Evolutionary conservation across 2,113 vertebrate genomes (phyloP).

Genomic region (Ictidomys tridecemlineatus): DNA sequence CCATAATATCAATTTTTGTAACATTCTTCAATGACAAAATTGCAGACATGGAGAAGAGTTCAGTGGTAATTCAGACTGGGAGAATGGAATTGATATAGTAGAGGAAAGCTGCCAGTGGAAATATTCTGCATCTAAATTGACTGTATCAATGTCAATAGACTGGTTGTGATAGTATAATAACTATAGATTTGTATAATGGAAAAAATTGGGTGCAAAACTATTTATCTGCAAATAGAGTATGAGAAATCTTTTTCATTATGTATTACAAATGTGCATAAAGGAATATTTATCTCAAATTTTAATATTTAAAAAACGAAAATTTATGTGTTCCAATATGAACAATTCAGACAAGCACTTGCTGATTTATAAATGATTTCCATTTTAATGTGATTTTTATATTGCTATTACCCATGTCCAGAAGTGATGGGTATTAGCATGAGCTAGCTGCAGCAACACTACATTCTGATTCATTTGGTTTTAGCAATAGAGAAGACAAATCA

Average conservation of each 20-base stretch:
- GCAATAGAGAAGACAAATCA: not conserved
- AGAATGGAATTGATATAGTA: not conserved
- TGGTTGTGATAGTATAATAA: not conserved
- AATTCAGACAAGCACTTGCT: not conserved
- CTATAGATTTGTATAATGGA: not conserved
- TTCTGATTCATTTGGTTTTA: not conserved
- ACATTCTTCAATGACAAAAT: not conserved
- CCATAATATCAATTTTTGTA: not conserved
- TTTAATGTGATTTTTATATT: not conserved
- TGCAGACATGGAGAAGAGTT: not conserved
- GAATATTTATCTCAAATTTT: not conserved
- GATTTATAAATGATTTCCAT: not conserved
- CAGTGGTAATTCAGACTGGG: not conserved
- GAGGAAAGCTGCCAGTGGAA: not conserved
- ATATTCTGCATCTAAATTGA: not conserved
- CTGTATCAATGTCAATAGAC: fast-evolving
- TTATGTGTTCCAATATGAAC: not conserved
- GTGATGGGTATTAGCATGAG: not conserved
- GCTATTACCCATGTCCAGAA: not conserved
- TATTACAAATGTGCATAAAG: not conserved
- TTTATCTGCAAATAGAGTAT: not conserved
- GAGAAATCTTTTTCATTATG: not conserved
- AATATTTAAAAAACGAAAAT: not conserved
- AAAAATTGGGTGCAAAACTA: not conserved
- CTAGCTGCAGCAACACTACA: not conserved